These are phyloP conservation scores for Notarius quadriscutis DNA, from an alignment of 2,113 vertebrate genomes.

Conservation along the genomic window DNA sequence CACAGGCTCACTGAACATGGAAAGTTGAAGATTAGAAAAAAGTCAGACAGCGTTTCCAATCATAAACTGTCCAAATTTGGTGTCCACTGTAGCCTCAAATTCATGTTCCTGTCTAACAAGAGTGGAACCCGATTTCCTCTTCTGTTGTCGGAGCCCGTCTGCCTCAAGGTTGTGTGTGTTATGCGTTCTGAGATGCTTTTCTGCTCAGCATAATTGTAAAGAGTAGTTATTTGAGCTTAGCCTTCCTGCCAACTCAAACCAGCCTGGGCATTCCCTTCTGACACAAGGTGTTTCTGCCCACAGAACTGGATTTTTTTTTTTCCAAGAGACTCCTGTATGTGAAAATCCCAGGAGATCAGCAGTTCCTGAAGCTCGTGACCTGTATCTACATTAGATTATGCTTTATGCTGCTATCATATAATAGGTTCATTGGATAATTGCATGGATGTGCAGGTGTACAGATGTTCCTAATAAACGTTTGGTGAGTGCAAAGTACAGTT, in stretches of 20 bases:
- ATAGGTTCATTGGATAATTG: not conserved
- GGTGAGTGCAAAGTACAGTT: not conserved
- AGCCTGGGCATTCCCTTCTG: not conserved
- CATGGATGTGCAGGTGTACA: not conserved
- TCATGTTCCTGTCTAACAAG: too few species aligned
- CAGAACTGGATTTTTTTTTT: not conserved
- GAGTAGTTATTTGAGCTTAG: not conserved
- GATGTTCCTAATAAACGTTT: not conserved
- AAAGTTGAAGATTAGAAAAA: not conserved
- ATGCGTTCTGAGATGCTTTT: too few species aligned
- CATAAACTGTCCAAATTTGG: not conserved
- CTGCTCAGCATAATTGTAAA: not conserved
- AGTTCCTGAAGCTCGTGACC: not conserved
- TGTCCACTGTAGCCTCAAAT: not conserved
- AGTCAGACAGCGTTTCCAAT: not conserved
- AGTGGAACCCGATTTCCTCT: too few species aligned
- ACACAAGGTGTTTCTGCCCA: not conserved
- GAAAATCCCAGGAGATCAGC: not conserved
- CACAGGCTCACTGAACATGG: not conserved
- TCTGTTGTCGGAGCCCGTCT: too few species aligned
- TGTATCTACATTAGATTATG: not conserved
- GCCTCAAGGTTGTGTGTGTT: too few species aligned
- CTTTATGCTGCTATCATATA: not conserved
- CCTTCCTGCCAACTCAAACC: not conserved
- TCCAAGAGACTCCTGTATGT: not conserved